Evolutionary conservation across 92 coral and sea anemone genomes (phyloP).

Genomic region (Porites cylindrica): DNA sequence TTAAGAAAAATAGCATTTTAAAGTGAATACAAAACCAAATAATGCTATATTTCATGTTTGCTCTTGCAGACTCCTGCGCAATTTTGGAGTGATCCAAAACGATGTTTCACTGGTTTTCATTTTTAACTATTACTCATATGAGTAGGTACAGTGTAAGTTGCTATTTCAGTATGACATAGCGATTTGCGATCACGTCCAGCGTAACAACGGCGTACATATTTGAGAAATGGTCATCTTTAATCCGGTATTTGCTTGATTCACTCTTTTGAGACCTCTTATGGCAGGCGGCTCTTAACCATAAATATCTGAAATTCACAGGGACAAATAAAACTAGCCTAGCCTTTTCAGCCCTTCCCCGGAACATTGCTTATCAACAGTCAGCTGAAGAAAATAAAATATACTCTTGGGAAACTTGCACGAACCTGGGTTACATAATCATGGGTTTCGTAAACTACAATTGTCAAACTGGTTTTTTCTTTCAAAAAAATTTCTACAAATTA

Average conservation of each 20-base stretch:
- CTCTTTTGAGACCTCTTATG: neutral
- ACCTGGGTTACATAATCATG: too few relatives aligned
- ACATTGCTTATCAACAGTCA: too few relatives aligned
- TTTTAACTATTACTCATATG: too few relatives aligned
- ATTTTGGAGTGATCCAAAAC: too few relatives aligned
- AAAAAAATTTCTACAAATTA: neutral
- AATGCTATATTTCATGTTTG: neutral
- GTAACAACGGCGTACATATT: neutral
- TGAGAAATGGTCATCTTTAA: neutral
- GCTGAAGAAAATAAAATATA: too few relatives aligned
- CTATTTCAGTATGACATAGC: neutral
- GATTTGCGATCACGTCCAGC: neutral
- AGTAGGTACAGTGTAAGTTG: neutral
- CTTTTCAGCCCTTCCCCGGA: neutral
- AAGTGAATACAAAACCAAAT: neutral
- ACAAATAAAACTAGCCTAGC: too few relatives aligned
- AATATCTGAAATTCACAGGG: neutral
- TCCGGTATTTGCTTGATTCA: neutral
- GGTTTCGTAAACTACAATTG: too few relatives aligned
- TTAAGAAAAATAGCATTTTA: neutral
- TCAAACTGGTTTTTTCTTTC: too few relatives aligned
- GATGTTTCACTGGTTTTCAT: too few relatives aligned
- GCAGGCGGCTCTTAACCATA: neutral
- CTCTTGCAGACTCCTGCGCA: too few relatives aligned
- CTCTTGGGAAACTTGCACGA: too few relatives aligned